These are phyloP conservation scores for Sphenopsis melanotis DNA, from an alignment of 2,797 vertebrate species.

Conservation along the genomic window DNA sequence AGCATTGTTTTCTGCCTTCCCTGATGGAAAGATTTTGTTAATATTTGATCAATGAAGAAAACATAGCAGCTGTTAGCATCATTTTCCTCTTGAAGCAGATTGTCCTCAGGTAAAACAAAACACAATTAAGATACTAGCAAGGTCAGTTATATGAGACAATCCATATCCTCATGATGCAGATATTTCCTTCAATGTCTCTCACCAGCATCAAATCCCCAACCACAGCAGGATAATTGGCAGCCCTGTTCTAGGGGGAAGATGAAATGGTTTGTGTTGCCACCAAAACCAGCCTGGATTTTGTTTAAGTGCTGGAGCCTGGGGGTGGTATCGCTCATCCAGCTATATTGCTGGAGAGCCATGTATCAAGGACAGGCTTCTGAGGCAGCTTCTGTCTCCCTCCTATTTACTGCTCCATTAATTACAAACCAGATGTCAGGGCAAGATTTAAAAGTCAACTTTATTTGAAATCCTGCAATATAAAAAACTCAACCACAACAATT, in stretches of 20 bases:
- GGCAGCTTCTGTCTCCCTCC: slow-evolving; percentile 26
- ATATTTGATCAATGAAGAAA: slow-evolving; percentile 30
- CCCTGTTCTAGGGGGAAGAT: not conserved
- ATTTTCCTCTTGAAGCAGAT: not conserved
- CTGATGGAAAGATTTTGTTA: not conserved
- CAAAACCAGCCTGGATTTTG: slow-evolving; percentile 11
- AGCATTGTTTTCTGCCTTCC: not conserved
- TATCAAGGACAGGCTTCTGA: slow-evolving; percentile 24
- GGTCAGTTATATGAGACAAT: slow-evolving; percentile 24
- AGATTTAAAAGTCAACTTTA: slow-evolving; percentile 53
- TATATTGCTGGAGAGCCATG: not conserved
- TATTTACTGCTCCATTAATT: slow-evolving; percentile 33
- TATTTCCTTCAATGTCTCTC: slow-evolving; percentile 30
- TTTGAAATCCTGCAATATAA: slow-evolving; percentile 34
- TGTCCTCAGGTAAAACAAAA: slow-evolving; percentile 49
- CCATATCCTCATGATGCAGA: not conserved
- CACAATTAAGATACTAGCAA: slow-evolving; percentile 3
- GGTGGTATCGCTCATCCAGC: not conserved
- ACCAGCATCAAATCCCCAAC: not conserved
- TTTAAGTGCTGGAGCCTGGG: slow-evolving; percentile 9
- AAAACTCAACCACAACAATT: slow-evolving; percentile 13
- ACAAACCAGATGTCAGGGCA: slow-evolving; percentile 27
- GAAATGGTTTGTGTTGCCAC: slow-evolving; percentile 3
- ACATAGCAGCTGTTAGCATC: not conserved
- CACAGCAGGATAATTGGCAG: not conserved